Evolutionary conservation across 2,888 invertebrate species (phyloP).

Genomic region (Emesis furor): DNA sequence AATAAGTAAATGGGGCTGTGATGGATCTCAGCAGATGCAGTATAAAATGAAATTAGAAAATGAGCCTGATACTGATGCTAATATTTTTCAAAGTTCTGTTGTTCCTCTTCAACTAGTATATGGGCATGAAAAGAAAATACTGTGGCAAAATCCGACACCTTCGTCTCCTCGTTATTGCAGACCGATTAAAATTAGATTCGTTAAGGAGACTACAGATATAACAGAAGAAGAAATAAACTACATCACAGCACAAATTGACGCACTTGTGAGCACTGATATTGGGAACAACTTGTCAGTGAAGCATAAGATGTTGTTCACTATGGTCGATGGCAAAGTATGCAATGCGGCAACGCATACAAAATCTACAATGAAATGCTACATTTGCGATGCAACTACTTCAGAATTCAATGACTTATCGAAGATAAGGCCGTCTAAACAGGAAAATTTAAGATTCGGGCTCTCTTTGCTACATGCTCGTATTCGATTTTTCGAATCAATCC

Average conservation of each 20-base stretch:
- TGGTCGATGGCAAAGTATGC: slow-evolving; percentile 78
- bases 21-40: slow-evolving; percentile 43
- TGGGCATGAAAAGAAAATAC: slow-evolving; percentile 38
- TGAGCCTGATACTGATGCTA: not conserved
- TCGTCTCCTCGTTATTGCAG: slow-evolving; percentile 38
- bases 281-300: slow-evolving; percentile 64
- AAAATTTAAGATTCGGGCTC: too few relatives aligned
- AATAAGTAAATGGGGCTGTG: slow-evolving; percentile 36
- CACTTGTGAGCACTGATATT: too few relatives aligned
- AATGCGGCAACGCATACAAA: slow-evolving; percentile 68
- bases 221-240: slow-evolving; percentile 30
- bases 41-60: slow-evolving; percentile 43
- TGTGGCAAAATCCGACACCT: slow-evolving; percentile 59
- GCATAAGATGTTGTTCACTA: slow-evolving; percentile 66
- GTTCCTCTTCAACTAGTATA: slow-evolving; percentile 39
- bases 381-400: too few relatives aligned
- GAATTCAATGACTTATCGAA: too few relatives aligned
- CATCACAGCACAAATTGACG: not conserved
- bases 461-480: too few relatives aligned
- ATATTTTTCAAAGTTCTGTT: slow-evolving; percentile 38
- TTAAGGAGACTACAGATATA: slow-evolving; percentile 32
- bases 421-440: too few relatives aligned
- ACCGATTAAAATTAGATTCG: slow-evolving; percentile 16
- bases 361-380: slow-evolving; percentile 51
- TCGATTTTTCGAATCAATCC: too few relatives aligned